These are phyloP conservation scores for Scaptomyza parva DNA, from an alignment of 2,888 invertebrate species.

Conservation along the genomic window DNA sequence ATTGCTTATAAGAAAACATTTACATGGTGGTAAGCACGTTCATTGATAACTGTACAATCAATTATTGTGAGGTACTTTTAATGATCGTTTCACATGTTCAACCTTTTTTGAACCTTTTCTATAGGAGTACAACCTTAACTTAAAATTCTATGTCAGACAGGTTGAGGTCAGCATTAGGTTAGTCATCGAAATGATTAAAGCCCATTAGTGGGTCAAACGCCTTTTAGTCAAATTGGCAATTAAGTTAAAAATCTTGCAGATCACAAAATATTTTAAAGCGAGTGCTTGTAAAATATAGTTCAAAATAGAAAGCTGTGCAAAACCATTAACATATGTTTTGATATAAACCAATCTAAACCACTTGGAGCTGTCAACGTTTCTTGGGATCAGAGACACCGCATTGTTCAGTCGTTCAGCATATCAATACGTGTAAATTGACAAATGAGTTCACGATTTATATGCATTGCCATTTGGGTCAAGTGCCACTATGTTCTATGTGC, in stretches of 20 bases:
- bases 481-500: constrained; percentile 15
- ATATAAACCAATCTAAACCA: constrained; percentile 39
- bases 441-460: constrained; percentile 53
- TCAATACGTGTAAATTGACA: constrained; percentile 57
- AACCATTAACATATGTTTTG: constrained; percentile 67
- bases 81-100: constrained; percentile 22
- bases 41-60: neutral
- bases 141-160: neutral
- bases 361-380: constrained; percentile 49
- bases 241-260: constrained; percentile 55
- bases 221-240: constrained; percentile 41
- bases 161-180: constrained; percentile 19
- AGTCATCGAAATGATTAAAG: constrained; percentile 22
- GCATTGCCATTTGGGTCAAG: constrained; percentile 57
- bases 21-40: constrained; percentile 2
- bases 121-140: neutral
- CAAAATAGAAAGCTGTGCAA: constrained; percentile 62
- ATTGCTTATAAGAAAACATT: constrained; percentile 6
- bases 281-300: constrained; percentile 22
- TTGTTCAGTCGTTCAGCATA: constrained; percentile 32
- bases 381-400: constrained; percentile 29
- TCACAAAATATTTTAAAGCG: constrained; percentile 23
- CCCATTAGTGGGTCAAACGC: constrained; percentile 35
- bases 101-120: constrained; percentile 1
- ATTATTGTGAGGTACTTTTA: constrained; percentile 4